Base-by-base conservation (phyloP, 2,888 invertebrate species). In the Salticus scenicus region DNA sequence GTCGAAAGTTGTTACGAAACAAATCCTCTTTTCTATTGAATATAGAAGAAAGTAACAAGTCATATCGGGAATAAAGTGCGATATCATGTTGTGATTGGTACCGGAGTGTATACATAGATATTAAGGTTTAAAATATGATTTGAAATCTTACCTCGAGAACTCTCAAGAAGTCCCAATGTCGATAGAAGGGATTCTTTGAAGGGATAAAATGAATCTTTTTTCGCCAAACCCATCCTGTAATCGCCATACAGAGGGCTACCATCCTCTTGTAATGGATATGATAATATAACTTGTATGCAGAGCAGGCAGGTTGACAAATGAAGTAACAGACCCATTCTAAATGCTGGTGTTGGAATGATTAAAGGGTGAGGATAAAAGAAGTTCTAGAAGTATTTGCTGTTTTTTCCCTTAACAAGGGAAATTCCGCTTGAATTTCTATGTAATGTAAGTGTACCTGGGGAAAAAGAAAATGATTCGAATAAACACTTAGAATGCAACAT, bases 121-220 rank as follows among this genome's bases (percentile, higher is more conserved):
- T n/a, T n/a, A n/a, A n/a, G n/a, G n/a, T n/a, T n/a, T n/a, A 37
- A 37, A 7, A 37, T 37, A 7, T 37, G 7, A 37, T 7, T 10
- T 37, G 37, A 37, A 37, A 5, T 27, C 47, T 47, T 74, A 85
- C 84, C 76, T 85, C 63, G 72, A 30, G 74, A 57, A 37, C 5
- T 47, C 7, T 85, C 84, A 17, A 79, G 12, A 30, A 78, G 64
- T 1, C 73, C 70, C 20, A 79, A 71, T 10, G 84, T 63, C 0
- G 84, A 79, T 24, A 79, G 31, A 27, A 85, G 31, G 17, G 78
- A 57, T 30, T 85, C 84, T 64, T 69, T 85, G 47, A 78, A 85
- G 7, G 78, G 73, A 33, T 78, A 73, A 37, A 74, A 78, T 2
- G 84, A 66, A 17, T 72, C 72, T 72, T 73, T 78, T 37, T 85